Conservation (phyloP, 2,113 vertebrate genomes). For the Gopherus evgoodei region DNA sequence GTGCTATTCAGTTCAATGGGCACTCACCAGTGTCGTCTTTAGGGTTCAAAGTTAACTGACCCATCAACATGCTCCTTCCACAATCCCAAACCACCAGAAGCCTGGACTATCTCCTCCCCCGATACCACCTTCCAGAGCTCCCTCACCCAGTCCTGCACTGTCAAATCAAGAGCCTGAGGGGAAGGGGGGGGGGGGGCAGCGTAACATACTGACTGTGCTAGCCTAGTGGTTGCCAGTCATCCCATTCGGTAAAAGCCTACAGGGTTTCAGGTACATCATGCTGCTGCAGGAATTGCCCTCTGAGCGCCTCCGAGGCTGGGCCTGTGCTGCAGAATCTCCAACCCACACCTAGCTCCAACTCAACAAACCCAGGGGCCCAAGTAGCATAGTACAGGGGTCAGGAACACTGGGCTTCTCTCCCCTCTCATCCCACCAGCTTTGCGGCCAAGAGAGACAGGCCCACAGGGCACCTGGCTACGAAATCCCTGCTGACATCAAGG, state of each 20-base stretch:
- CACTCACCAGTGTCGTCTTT: no score
- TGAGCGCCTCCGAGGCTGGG: not conserved
- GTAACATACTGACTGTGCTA: not conserved
- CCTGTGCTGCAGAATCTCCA: not conserved
- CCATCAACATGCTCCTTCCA: not conserved
- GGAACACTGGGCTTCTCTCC: not conserved
- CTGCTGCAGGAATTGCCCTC: not conserved
- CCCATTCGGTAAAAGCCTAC: not conserved
- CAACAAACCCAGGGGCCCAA: fast-evolving
- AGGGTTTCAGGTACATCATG: fast-evolving
- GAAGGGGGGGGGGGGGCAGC: not conserved
- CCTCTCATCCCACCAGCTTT: fast-evolving
- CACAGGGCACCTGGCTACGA: slow-evolving; percentile 90
- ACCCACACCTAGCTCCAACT: fast-evolving
- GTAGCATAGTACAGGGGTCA: not conserved
- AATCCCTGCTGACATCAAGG: slow-evolving; percentile 95
- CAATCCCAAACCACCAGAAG: not conserved
- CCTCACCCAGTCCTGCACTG: no score
- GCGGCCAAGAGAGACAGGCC: not conserved
- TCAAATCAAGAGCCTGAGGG: not conserved
- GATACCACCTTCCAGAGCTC: not conserved
- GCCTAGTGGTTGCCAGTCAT: not conserved
- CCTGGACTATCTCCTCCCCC: not conserved
- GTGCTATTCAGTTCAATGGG: not conserved
- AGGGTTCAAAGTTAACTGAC: not conserved